phyloP scores from a whole-genome alignment of 2,797 vertebrate genomes.

The Anas flavirostris region DNA sequence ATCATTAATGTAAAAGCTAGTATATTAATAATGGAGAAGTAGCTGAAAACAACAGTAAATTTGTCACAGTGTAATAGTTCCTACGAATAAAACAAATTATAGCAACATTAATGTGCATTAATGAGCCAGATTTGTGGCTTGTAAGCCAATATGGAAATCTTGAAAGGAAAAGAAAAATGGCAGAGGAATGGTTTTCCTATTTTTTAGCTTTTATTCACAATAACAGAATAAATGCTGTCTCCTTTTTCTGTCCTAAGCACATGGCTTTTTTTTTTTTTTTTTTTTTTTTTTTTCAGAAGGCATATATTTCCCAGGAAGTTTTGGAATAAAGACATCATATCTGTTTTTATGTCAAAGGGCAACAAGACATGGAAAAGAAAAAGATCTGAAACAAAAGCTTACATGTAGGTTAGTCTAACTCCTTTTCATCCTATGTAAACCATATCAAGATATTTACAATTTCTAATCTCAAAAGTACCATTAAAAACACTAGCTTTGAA shows the following conservation, averaged over 20 bases:
- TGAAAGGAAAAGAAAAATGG: neutral
- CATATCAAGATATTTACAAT: neutral
- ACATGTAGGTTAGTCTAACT: neutral
- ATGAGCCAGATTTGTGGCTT: neutral
- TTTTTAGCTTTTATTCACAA: neutral
- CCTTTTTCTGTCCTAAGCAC: neutral
- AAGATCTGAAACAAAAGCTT: neutral
- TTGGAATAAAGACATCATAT: neutral
- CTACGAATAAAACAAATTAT: neutral
- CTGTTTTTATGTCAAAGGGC: neutral
- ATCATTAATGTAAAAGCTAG: neutral
- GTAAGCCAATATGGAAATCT: neutral
- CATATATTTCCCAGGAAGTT: neutral
- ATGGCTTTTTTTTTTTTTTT: neutral
- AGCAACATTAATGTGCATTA: neutral
- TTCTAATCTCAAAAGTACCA: neutral
- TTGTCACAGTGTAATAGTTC: neutral
- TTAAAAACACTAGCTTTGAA: neutral
- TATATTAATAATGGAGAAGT: neutral
- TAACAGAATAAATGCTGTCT: neutral
- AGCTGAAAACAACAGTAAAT: neutral
- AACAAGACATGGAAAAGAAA: neutral
- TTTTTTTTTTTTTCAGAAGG: neutral
- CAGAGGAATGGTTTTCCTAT: neutral
- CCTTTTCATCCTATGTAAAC: neutral